Conservation (phyloP, 2,888 invertebrate genomes). For the Ganaspis brasiliensis region DNA sequence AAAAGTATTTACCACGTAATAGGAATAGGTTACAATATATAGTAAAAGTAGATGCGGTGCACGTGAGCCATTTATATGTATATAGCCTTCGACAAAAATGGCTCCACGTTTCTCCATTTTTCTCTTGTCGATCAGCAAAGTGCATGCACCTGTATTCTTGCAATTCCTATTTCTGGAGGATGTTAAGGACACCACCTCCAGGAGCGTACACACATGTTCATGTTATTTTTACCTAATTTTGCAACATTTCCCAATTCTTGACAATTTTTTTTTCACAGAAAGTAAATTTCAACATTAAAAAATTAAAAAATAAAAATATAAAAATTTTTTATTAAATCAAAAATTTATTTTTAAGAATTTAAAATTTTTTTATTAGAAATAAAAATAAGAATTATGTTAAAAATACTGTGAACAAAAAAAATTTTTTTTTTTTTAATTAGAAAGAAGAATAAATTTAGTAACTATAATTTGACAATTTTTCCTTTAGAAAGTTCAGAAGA, state of each 20-base stretch:
- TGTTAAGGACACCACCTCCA: conserved; percentile 31
- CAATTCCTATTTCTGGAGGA: conserved; percentile 37
- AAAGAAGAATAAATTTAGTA: too few relatives aligned
- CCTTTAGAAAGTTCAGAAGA: too few relatives aligned
- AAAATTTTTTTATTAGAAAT: too few relatives aligned
- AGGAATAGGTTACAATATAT: not conserved
- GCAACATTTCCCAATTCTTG: not conserved
- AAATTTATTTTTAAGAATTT: too few relatives aligned
- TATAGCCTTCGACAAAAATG: conserved; percentile 30
- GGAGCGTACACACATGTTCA: too few relatives aligned
- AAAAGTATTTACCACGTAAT: conserved; percentile 4
- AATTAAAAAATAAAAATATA: too few relatives aligned
- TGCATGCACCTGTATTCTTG: conserved; percentile 37
- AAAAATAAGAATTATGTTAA: too few relatives aligned
- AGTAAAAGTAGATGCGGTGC: conserved; percentile 3
- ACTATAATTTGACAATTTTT: too few relatives aligned
- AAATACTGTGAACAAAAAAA: too few relatives aligned
- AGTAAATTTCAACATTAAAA: too few relatives aligned
- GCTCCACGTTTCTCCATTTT: conserved; percentile 9
- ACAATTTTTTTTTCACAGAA: not conserved
- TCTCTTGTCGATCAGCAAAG: conserved; percentile 28
- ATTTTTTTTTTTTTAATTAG: too few relatives aligned
- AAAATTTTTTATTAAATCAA: too few relatives aligned
- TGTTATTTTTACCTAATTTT: not conserved
- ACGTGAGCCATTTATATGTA: conserved; percentile 26